Evolutionary conservation across 2,113 vertebrate genomes (phyloP).

Genomic region (Tricholaema leucomelas): DNA sequence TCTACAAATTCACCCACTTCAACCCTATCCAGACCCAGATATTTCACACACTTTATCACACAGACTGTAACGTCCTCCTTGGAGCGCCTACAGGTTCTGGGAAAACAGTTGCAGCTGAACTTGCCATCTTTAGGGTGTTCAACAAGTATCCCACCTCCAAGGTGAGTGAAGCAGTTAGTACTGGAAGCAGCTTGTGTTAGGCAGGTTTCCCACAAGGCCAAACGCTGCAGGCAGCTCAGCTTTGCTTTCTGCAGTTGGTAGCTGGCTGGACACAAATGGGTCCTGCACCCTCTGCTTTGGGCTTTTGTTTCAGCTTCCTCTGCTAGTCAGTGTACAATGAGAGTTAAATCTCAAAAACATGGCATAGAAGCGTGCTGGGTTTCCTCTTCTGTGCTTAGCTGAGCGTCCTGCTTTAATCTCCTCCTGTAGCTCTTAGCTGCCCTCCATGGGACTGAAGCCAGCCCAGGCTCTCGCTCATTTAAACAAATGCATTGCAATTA

Average conservation of each 20-base stretch:
- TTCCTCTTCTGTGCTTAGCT: background rate
- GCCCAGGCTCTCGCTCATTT: background rate
- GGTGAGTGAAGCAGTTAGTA: constrained; percentile 75
- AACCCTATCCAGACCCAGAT: constrained; percentile 99
- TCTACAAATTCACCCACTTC: constrained; percentile 97
- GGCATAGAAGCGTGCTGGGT: background rate
- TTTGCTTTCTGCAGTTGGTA: background rate
- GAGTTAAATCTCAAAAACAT: background rate
- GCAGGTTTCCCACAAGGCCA: background rate
- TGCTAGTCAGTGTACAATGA: background rate
- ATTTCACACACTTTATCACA: constrained; percentile 96
- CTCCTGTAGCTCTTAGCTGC: background rate
- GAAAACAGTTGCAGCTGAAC: constrained; percentile 96
- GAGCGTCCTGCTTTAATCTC: background rate
- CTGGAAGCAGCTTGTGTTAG: background rate
- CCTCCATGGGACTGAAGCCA: background rate
- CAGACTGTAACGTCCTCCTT: constrained; percentile 93
- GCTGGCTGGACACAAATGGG: background rate
- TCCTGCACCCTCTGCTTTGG: background rate
- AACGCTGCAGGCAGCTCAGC: background rate
- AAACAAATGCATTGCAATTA: background rate
- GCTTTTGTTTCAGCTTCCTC: background rate
- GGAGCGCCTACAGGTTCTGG: constrained; percentile 97
- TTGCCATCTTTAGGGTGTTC: constrained; percentile 97
- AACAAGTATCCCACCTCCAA: constrained; percentile 91